These are phyloP conservation scores for Natrix natrix DNA, from an alignment of 2,797 vertebrate genomes.

Conservation along the genomic window DNA sequence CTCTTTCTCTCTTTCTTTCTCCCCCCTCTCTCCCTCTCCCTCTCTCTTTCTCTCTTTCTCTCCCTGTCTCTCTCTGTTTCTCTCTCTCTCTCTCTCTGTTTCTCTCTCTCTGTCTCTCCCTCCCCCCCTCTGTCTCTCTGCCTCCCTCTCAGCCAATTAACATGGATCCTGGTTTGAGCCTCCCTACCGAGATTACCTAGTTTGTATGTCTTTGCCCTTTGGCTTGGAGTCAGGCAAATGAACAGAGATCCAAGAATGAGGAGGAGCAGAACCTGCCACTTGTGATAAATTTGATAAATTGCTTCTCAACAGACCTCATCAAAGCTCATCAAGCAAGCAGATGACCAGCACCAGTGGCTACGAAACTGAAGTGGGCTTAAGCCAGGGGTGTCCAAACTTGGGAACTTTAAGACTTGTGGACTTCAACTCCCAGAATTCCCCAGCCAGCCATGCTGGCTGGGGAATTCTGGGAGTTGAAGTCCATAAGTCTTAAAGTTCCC, in stretches of 20 bases:
- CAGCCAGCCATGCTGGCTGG: too few species aligned
- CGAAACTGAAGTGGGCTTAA: neutral
- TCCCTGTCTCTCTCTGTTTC: too few species aligned
- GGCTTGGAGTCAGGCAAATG: neutral
- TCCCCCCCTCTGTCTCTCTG: too few species aligned
- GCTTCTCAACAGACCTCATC: neutral
- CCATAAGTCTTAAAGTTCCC: too few species aligned
- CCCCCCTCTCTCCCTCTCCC: too few species aligned
- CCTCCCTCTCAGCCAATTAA: too few species aligned
- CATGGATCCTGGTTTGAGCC: neutral
- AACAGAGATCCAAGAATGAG: neutral
- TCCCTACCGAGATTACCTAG: neutral
- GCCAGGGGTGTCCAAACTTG: too few species aligned
- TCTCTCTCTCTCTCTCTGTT: neutral
- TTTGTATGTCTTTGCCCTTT: neutral
- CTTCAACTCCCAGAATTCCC: too few species aligned
- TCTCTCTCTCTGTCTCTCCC: too few species aligned
- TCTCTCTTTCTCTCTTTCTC: too few species aligned
- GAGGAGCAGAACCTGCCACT: neutral
- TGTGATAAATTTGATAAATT: neutral
- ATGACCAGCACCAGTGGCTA: neutral
- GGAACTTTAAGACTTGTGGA: too few species aligned
- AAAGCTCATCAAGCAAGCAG: neutral
- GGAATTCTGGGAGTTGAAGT: too few species aligned
- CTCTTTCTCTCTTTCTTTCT: accelerated